Evolutionary conservation across 2,797 vertebrate species (phyloP).

Genomic region (Acanthurus tractus): DNA sequence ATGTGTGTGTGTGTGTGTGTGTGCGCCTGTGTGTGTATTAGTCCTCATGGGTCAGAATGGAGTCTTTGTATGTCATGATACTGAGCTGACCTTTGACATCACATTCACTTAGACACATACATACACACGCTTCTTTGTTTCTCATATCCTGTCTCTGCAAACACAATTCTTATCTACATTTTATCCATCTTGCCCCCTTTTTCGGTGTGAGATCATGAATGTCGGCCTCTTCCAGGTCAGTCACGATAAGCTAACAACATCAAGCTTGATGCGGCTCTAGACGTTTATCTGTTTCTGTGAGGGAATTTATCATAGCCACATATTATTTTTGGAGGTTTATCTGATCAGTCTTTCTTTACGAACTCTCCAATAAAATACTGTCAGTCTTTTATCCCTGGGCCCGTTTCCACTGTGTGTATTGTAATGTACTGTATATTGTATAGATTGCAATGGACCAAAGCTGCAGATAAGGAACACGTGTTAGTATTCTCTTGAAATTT

Average conservation of each 20-base stretch:
- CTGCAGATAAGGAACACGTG: background rate
- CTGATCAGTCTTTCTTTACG: background rate
- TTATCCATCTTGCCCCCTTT: conserved; percentile 17
- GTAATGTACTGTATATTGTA: no score
- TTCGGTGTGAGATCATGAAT: background rate
- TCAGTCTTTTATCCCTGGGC: background rate
- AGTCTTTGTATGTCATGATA: conserved; percentile 65
- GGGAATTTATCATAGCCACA: conserved; percentile 4
- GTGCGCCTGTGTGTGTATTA: conserved; percentile 38
- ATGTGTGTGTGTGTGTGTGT: conserved; percentile 36
- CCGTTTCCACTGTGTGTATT: no score
- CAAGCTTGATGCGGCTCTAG: background rate
- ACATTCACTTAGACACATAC: conserved; percentile 27
- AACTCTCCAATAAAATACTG: background rate
- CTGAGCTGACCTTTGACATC: conserved; percentile 59
- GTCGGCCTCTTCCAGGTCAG: background rate
- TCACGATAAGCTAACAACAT: conserved; percentile 1
- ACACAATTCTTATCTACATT: conserved; percentile 49
- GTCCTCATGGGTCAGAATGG: conserved; percentile 51
- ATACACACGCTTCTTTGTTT: conserved; percentile 51
- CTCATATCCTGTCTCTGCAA: conserved; percentile 64
- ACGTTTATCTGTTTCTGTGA: background rate
- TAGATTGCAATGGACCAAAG: background rate
- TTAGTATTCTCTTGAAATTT: conserved; percentile 4
- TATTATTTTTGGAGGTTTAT: conserved; percentile 1